These are phyloP conservation scores for Cephalopterus ornatus DNA, from an alignment of 2,113 vertebrate species.

Conservation along the genomic window DNA sequence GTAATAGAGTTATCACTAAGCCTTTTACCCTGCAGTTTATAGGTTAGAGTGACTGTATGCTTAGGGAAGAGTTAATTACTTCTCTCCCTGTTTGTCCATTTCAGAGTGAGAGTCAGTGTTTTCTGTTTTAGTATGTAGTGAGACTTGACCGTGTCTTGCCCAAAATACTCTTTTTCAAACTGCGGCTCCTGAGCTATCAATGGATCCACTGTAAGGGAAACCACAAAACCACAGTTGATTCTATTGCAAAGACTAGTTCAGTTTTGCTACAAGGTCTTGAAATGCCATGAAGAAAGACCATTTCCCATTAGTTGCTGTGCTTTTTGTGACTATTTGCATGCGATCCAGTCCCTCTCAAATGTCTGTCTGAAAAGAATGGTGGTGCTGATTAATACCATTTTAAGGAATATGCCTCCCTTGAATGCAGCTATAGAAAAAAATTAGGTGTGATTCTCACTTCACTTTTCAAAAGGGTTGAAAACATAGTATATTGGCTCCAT, in stretches of 20 bases:
- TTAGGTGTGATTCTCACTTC: background rate
- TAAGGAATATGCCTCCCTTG: background rate
- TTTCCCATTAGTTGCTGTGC: background rate
- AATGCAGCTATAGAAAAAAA: background rate
- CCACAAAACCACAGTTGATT: background rate
- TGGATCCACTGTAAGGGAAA: background rate
- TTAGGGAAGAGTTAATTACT: background rate
- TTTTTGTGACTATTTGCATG: background rate
- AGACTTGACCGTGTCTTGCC: background rate
- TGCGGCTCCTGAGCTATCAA: background rate
- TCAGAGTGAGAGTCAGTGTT: background rate
- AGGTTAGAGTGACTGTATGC: background rate
- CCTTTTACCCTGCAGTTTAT: background rate
- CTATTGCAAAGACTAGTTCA: background rate
- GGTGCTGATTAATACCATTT: background rate
- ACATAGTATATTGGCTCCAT: background rate
- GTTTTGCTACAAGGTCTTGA: background rate
- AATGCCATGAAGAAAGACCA: background rate
- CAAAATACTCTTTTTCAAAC: background rate
- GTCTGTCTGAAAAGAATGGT: background rate
- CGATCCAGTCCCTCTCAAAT: background rate
- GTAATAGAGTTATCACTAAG: constrained; percentile 4
- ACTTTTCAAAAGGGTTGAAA: background rate
- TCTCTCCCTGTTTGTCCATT: background rate
- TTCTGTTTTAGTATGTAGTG: background rate